A percentile compares a stretch with the other conserved stretches of the same genome.
These are phyloP conservation scores for Calyptomena viridis DNA, from an alignment of 2,113 vertebrate species.

Conservation along the genomic window DNA sequence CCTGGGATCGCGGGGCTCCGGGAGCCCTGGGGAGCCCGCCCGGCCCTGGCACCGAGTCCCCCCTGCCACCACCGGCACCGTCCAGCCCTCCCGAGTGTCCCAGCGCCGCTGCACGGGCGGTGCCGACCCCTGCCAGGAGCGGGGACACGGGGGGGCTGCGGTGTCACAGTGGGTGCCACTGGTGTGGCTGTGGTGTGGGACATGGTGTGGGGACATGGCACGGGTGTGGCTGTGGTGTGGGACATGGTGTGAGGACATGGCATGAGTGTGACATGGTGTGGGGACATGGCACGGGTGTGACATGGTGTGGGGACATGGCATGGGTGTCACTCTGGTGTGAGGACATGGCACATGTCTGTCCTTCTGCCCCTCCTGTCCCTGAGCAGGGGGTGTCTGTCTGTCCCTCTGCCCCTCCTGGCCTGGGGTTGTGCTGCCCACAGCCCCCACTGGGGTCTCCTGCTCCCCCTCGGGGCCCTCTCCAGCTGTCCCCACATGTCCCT, in stretches of 20 bases:
- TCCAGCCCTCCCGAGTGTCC: not conserved
- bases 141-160: not conserved
- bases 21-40: not conserved
- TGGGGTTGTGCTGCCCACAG: not conserved
- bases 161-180: not conserved
- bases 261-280: not conserved
- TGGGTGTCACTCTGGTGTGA: too few species aligned
- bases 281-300: not conserved
- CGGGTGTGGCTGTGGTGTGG: rapidly evolving
- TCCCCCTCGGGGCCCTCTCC: not conserved
- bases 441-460: not conserved
- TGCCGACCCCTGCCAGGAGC: not conserved
- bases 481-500: rapidly evolving
- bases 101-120: not conserved
- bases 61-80: not conserved
- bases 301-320: not conserved
- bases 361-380: too few species aligned
- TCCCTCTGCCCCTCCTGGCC: not conserved
- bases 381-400: not conserved
- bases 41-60: not conserved
- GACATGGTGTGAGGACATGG: too few species aligned
- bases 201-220: not conserved
- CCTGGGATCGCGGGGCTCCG: not conserved
- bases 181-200: not conserved
- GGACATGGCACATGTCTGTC: too few species aligned